Evolutionary conservation across 2,113 vertebrate species (phyloP), one percentile per base, ranked within the genome.

Genomic region (Maylandia zebra): DNA sequence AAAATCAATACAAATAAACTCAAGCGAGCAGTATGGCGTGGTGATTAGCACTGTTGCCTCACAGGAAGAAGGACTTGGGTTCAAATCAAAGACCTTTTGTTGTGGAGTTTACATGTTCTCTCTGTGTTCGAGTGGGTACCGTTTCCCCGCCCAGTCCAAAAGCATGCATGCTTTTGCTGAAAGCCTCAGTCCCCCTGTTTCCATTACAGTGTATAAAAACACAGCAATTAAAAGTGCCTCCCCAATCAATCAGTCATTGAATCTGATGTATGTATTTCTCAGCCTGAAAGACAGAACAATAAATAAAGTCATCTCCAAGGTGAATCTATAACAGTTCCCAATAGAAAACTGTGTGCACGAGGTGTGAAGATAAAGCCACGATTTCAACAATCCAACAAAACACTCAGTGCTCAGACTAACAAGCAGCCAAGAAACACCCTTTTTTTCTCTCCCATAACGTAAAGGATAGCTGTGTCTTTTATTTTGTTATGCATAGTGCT

Each of bases 231-330:
- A 88, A 52, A 89, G 81, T 76, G 36, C 10, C 48, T 48, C 53
- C 5, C 22, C 52, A 56, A 82, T 87, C 88, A 90, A 81, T 88
- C 84, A 52, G 76, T 91, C 85, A 80, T 88, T 88, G 76, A 83
- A 84, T 81, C 16, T 82, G 56, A 82, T 83, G 88, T 52, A 53
- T 53, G 81, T 48, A 30, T 9, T 16, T 34, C 55, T 88, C 80
- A 83, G 24, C 78, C 53, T 3, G 11, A 79, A 86, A 90, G 61
- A 88, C 79, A 36, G 11, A 32, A 34, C 52, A 10, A 90, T 94
- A 91, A 79, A 92, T 92, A 88, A 66, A 89, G 82, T 81, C 56
- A 88, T 91, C 84, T 89, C 86, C 81, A 85, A 88, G 90, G 89
- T 89, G 87, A 93, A 91, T 92, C 89, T 87, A 88, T 64, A 89